Base-by-base conservation (phyloP, 92 coral and sea anemone genomes). In the Micromussa lordhowensis region DNA sequence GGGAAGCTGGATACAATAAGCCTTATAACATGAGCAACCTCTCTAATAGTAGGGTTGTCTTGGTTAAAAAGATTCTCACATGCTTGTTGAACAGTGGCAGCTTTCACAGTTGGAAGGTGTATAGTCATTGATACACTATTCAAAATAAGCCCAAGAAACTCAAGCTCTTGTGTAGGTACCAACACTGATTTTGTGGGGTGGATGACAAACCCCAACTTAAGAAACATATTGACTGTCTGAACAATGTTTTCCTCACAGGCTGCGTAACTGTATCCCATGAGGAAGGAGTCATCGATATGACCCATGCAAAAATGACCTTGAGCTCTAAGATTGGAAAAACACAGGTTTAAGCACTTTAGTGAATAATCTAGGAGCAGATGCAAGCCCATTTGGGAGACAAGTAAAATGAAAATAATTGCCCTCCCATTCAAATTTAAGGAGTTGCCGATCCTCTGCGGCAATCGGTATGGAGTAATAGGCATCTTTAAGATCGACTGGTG, bases 281-380 rank as follows among this genome's bases (percentile, higher is more conserved):
- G n/a, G n/a, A n/a, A n/a, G n/a, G n/a, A n/a, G n/a, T n/a, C n/a
- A n/a, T n/a, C n/a, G n/a, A n/a, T n/a, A n/a, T n/a, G n/a, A n/a
- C n/a, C n/a, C n/a, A 82, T 74, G 70, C 91, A n/a, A 11, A 77
- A 38, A 85, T 92, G 94, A 30, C 92, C 94, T 59, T 18, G 31
- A 32, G 80, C 31, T 34, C 92, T 13, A 28, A 88, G 38, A n/a
- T 76, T 40, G 80, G 24, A 84, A 12, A 71, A 88, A 92, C 1
- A 92, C 87, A 3, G 92, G 94, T 44, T 88, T 85, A 1, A 92
- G 70, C 24, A 92, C 32, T 40, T 84, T 84, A 16, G 90, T 92
- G 75, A 89, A 92, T 24, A 81, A 40, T 21, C 94, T 79, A 18
- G 92, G 92, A 30, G 85, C 90, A 64, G 68, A 69, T 2, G 73